A percentile compares a stretch with the other conserved stretches of the same genome.
Evolutionary conservation across 2,113 vertebrate genomes (phyloP).

Genomic region (Thamnaconus septentrionalis): DNA sequence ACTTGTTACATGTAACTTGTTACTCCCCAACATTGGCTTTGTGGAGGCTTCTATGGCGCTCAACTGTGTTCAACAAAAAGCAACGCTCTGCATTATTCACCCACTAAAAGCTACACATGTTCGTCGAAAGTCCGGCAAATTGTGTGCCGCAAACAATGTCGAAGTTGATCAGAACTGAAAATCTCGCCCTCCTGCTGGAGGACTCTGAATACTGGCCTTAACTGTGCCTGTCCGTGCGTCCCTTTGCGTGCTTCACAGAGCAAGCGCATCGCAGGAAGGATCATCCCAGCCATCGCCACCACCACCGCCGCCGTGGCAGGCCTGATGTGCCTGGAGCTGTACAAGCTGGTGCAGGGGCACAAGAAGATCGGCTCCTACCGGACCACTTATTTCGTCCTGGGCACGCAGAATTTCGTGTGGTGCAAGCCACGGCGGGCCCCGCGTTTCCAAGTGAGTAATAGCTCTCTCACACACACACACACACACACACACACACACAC

Average conservation of each 20-base stretch:
- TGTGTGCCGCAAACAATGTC: too few species aligned
- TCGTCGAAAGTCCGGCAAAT: too few species aligned
- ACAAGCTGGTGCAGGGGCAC: conserved; percentile 81
- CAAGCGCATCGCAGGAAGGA: conserved; percentile 81
- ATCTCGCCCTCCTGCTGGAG: too few species aligned
- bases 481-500: too few species aligned
- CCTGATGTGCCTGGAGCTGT: conserved; percentile 86
- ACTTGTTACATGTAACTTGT: too few species aligned
- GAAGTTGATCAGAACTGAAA: too few species aligned
- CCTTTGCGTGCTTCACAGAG: conserved; percentile 73
- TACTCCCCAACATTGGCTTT: too few species aligned
- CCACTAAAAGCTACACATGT: too few species aligned
- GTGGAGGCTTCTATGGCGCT: too few species aligned
- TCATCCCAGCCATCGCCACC: conserved; percentile 88
- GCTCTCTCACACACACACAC: background rate
- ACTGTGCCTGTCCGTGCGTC: background rate
- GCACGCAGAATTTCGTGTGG: conserved; percentile 60
- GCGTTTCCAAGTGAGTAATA: conserved; percentile 67
- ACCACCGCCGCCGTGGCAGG: conserved; percentile 84
- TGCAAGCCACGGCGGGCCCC: conserved; percentile 33
- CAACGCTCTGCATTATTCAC: too few species aligned
- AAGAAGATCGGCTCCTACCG: conserved; percentile 71
- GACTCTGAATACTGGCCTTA: too few species aligned
- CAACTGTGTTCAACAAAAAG: too few species aligned
- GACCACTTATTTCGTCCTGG: conserved; percentile 72